phyloP scores from a whole-genome alignment of 1,140 invertebrate genomes.

The Thaumatotibia leucotreta region DNA sequence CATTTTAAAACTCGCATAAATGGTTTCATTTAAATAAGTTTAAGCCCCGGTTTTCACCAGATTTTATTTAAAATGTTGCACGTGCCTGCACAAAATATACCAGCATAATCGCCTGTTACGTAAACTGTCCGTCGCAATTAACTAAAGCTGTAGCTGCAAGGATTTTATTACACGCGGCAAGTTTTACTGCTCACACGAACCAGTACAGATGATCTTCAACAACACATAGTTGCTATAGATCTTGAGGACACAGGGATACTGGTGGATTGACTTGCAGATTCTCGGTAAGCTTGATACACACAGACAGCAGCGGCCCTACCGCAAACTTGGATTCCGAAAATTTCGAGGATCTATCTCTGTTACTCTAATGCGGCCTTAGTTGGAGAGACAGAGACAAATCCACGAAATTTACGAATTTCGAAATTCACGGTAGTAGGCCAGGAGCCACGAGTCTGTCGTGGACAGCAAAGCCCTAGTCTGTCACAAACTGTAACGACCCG shows the following conservation, averaged over 20 bases:
- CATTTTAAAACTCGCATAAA: too few relatives aligned
- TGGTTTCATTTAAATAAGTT: neutral
- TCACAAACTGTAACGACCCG: neutral
- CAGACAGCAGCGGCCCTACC: too few relatives aligned
- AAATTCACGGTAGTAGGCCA: neutral
- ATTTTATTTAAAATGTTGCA: neutral
- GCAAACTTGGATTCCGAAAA: too few relatives aligned
- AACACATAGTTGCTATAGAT: too few relatives aligned
- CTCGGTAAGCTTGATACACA: too few relatives aligned
- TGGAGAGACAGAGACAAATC: too few relatives aligned
- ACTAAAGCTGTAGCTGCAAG: neutral
- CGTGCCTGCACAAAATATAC: neutral
- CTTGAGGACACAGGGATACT: too few relatives aligned
- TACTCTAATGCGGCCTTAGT: too few relatives aligned
- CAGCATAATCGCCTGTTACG: neutral
- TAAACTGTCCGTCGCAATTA: neutral
- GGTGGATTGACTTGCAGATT: too few relatives aligned
- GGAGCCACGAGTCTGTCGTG: neutral
- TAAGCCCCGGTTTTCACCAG: neutral
- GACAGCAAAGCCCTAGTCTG: neutral
- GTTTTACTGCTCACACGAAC: neutral
- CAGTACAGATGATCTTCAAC: neutral
- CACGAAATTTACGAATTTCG: too few relatives aligned
- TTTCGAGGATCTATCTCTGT: too few relatives aligned
- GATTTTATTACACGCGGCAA: neutral